Evolutionary conservation across 2,113 vertebrate genomes (phyloP).

Genomic region (Macrotis lagotis): DNA sequence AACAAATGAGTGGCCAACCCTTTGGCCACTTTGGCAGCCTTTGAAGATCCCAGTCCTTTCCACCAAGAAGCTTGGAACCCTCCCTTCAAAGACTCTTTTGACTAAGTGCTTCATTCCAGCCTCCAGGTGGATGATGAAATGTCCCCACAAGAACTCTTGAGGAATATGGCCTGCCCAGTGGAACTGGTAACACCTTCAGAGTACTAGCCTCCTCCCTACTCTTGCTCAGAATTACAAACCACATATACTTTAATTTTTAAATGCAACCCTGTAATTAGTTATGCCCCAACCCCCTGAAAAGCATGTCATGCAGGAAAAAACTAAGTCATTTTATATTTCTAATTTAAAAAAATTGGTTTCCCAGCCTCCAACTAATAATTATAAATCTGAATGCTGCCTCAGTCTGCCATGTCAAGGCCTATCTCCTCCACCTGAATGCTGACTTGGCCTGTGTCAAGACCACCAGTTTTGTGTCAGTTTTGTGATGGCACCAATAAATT

Average conservation of each 20-base stretch:
- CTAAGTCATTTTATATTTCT: too few species aligned
- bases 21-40: not conserved
- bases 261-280: constrained; percentile 34
- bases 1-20: too few species aligned
- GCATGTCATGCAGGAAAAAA: not conserved
- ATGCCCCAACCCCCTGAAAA: constrained; percentile 1
- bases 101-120: constrained; percentile 32
- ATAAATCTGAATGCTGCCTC: too few species aligned
- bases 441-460: too few species aligned
- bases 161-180: not conserved
- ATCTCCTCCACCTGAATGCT: too few species aligned
- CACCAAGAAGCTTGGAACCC: not conserved
- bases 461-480: too few species aligned
- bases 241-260: constrained; percentile 1
- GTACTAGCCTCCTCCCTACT: not conserved
- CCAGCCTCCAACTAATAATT: too few species aligned
- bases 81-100: constrained; percentile 36
- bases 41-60: constrained; percentile 45
- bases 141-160: not conserved
- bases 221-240: constrained; percentile 30
- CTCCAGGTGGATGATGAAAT: constrained; percentile 36
- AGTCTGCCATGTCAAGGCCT: too few species aligned
- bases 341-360: too few species aligned
- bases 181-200: constrained; percentile 4
- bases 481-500: too few species aligned